phyloP scores from a whole-genome alignment of 1,140 invertebrate species.

The Heliconius nattereri region DNA sequence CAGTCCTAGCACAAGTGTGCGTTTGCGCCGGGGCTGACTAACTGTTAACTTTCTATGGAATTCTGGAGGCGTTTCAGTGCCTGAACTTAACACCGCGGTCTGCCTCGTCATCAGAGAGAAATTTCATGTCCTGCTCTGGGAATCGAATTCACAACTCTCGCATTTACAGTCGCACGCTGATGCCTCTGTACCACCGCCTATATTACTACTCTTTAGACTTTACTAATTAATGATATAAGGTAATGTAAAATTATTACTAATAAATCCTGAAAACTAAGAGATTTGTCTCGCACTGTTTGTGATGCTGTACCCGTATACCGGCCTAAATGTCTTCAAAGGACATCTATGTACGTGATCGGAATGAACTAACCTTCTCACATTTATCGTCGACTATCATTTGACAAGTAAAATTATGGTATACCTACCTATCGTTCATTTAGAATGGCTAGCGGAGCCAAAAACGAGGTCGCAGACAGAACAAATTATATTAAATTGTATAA shows the following conservation, averaged over 20 bases:
- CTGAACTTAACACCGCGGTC: too few species aligned
- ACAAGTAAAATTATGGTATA: conserved; percentile 13
- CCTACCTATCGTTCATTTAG: not conserved
- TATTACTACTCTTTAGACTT: too few species aligned
- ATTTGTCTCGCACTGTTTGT: conserved; percentile 33
- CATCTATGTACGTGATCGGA: conserved; percentile 31
- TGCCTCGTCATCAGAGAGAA: too few species aligned
- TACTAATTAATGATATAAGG: too few species aligned
- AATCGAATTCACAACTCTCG: too few species aligned
- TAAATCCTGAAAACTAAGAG: conserved; percentile 30
- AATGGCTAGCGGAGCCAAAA: not conserved
- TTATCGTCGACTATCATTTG: conserved; percentile 4
- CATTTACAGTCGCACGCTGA: too few species aligned
- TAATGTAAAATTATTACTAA: conserved; percentile 13
- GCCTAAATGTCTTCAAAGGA: conserved; percentile 41
- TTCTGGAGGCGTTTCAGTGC: too few species aligned
- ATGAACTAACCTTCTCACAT: conserved; percentile 2
- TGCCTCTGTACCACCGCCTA: too few species aligned
- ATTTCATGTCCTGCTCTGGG: too few species aligned
- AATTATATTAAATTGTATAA: not conserved
- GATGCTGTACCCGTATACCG: conserved; percentile 27
- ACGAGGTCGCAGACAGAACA: not conserved
- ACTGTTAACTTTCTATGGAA: too few species aligned
- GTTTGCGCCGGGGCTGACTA: too few species aligned
- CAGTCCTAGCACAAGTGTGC: not conserved